Evolutionary conservation across 2,888 invertebrate species (phyloP).

Genomic region (Mythimna pallens): DNA sequence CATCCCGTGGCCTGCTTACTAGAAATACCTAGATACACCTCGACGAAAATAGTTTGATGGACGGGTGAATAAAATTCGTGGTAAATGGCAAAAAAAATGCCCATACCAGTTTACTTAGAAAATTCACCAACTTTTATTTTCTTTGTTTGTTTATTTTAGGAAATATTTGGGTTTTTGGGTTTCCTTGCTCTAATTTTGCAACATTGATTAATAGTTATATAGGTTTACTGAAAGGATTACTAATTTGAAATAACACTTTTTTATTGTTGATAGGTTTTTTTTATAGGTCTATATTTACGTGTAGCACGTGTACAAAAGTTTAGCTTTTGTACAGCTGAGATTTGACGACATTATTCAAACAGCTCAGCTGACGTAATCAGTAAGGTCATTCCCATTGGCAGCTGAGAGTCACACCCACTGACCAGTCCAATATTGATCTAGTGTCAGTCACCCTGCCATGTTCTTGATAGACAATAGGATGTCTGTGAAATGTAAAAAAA

Average conservation of each 20-base stretch:
- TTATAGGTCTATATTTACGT: no score
- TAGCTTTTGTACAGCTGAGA: not conserved
- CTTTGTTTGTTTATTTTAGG: not conserved
- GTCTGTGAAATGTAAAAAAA: not conserved
- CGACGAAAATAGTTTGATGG: constrained; percentile 56
- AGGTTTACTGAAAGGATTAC: not conserved
- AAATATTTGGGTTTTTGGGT: not conserved
- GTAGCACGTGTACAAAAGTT: not conserved
- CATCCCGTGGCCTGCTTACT: constrained; percentile 47
- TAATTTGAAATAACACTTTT: no score
- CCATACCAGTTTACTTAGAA: not conserved
- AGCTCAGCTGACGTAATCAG: constrained; percentile 54
- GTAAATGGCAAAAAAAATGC: constrained; percentile 5
- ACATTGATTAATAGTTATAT: not conserved
- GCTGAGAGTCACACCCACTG: constrained; percentile 52
- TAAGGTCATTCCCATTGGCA: constrained; percentile 57
- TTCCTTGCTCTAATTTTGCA: not conserved
- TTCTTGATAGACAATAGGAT: constrained; percentile 30
- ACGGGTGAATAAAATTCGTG: constrained; percentile 35
- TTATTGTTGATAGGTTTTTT: no score
- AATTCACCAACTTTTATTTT: not conserved
- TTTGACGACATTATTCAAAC: constrained; percentile 25
- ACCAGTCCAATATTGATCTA: constrained; percentile 55
- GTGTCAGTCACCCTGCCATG: constrained; percentile 54
- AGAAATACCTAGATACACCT: constrained; percentile 43